Percentiles rank a stretch among this genome's conserved stretches.
phyloP scores from a whole-genome alignment of 2,797 vertebrate species.

The Nannoperca obscura region DNA sequence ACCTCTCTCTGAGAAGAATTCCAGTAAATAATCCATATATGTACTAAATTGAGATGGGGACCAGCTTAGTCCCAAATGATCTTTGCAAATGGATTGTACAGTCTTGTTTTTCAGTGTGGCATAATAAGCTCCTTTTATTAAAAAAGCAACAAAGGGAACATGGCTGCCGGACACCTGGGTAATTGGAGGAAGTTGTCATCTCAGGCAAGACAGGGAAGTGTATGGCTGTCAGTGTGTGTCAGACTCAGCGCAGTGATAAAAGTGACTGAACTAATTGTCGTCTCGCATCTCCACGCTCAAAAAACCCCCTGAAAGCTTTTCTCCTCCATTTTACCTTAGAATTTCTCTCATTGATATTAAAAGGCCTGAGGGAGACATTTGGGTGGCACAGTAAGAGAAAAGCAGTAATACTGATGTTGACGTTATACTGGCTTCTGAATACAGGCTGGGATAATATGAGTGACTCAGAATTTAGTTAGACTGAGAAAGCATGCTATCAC shows the following conservation, averaged over 20 bases:
- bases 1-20: constrained; percentile 37
- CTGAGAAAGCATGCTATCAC: constrained; percentile 7
- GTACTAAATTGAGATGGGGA: constrained; percentile 50
- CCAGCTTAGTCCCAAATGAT: constrained; percentile 41
- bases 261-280: constrained; percentile 69
- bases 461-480: constrained; percentile 18
- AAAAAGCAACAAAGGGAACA: constrained; percentile 56
- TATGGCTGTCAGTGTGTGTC: constrained; percentile 50
- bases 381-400: constrained; percentile 28
- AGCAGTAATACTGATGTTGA: constrained; percentile 47
- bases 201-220: constrained; percentile 16
- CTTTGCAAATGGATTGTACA: constrained; percentile 31
- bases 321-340: constrained; percentile 26
- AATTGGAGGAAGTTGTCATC: constrained; percentile 65
- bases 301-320: constrained; percentile 40
- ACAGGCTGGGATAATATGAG: constrained; percentile 3
- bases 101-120: constrained; percentile 27
- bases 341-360: constrained; percentile 44
- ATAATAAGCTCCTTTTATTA: constrained; percentile 53
- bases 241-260: constrained; percentile 43
- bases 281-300: constrained; percentile 31
- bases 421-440: constrained; percentile 19
- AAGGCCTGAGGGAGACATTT: constrained; percentile 56
- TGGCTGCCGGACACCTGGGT: constrained; percentile 57
- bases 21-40: constrained; percentile 22